These are phyloP conservation scores for Danionella cerebrum DNA, from an alignment of 2,113 vertebrate species.

Conservation along the genomic window DNA sequence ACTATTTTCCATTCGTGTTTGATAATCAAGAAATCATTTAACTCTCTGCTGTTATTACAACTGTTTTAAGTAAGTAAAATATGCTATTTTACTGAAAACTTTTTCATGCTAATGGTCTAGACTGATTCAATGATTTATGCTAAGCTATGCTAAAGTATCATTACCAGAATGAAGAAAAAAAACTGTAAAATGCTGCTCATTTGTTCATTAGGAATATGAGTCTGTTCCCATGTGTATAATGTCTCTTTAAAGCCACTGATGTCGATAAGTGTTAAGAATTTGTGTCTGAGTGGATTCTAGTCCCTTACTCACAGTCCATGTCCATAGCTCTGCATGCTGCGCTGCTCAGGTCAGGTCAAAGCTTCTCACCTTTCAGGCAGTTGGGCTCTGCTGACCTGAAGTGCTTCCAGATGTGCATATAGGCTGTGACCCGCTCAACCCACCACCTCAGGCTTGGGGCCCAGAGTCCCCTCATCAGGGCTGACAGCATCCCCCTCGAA, in stretches of 20 bases:
- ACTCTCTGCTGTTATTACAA: too few relatives aligned
- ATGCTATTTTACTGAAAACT: too few relatives aligned
- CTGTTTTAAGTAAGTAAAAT: too few relatives aligned
- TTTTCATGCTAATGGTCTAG: too few relatives aligned
- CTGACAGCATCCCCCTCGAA: slow-evolving; percentile 66
- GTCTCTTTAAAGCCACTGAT: too few relatives aligned
- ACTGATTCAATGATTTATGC: too few relatives aligned
- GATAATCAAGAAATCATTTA: too few relatives aligned
- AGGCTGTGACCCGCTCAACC: slow-evolving; percentile 46
- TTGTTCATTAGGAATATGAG: background rate
- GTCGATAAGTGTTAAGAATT: background rate
- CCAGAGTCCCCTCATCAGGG: slow-evolving; percentile 64
- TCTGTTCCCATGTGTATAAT: background rate
- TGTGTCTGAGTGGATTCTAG: background rate
- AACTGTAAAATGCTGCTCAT: background rate
- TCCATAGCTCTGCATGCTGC: slow-evolving; percentile 18
- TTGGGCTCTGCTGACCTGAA: slow-evolving; percentile 61
- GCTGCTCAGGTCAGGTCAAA: slow-evolving; percentile 35
- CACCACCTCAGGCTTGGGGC: slow-evolving; percentile 44
- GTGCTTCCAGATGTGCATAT: slow-evolving; percentile 73
- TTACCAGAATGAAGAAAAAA: too few relatives aligned
- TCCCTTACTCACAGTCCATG: background rate
- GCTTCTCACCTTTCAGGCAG: slow-evolving; percentile 65
- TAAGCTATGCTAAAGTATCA: too few relatives aligned
- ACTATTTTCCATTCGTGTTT: too few relatives aligned